A percentile compares a stretch with the other conserved stretches of the same genome.
These are phyloP conservation scores for Ranitomeya imitator DNA, from an alignment of 2,113 vertebrate species.

Conservation along the genomic window DNA sequence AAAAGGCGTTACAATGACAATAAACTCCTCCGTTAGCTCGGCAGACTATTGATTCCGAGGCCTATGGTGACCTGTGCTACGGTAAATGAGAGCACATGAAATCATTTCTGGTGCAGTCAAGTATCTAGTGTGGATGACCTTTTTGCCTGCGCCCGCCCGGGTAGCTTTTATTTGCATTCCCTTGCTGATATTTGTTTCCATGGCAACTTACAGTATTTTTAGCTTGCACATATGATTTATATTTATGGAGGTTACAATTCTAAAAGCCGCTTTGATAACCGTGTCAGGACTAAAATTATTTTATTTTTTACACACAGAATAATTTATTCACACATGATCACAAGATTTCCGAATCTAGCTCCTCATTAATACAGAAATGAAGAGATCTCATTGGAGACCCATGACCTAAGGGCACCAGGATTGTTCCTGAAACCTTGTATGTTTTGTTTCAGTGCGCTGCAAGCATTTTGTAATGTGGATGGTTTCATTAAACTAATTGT, in stretches of 20 bases:
- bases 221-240: constrained; percentile 29
- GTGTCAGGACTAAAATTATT: background rate
- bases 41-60: background rate
- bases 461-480: too few relatives aligned
- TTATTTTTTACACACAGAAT: background rate
- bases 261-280: background rate
- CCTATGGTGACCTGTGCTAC: background rate
- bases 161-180: constrained; percentile 50
- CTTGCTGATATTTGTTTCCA: constrained; percentile 44
- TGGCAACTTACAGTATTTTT: constrained; percentile 38
- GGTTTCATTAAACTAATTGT: too few relatives aligned
- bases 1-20: background rate
- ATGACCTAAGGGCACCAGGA: background rate
- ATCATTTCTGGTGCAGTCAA: constrained; percentile 26
- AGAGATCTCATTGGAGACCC: too few relatives aligned
- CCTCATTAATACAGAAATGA: too few relatives aligned
- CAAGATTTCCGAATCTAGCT: background rate
- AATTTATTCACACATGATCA: background rate
- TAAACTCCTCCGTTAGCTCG: background rate
- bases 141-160: background rate
- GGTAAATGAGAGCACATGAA: constrained; percentile 3
- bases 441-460: too few relatives aligned
- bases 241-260: constrained; percentile 32
- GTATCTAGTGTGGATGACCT: constrained; percentile 36
- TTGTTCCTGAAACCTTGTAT: background rate